Evolutionary conservation across 2,113 vertebrate genomes (phyloP), one percentile per base, ranked within the genome.

Genomic region (Gavia stellata): DNA sequence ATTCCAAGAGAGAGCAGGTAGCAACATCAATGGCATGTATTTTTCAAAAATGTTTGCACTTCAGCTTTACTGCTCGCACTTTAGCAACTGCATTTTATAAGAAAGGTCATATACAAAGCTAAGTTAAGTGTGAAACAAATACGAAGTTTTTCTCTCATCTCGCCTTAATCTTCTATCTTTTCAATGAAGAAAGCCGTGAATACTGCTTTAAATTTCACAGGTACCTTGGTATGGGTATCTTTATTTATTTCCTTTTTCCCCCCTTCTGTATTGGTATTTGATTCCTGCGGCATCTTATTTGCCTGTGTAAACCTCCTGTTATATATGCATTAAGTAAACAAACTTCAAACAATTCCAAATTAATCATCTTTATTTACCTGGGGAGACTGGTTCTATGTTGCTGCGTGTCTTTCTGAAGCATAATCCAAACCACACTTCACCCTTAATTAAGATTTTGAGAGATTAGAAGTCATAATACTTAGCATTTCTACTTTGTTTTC

Each of bases 301-400:
- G 78, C 58, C 67, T 88, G 58, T 2, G 0, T 81, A 87, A 86
- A 8, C 74, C 86, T 94, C 56, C 62, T 84, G 49, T 77, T 95
- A 53, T n/a, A 14, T 19, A 68, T 86, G 21, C 70, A 73, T 89
- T 80, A 63, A 58, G 62, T 87, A 93, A 95, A 81, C 81, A 82
- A 88, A 70, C 66, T 94, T 95, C 87, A 96, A 89, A 91, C 81
- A 91, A 86, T 88, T 90, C 67, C 40, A 89, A 91, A 95, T 96
- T 92, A 94, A 92, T 96, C 49, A n/a, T 16, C 81, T 92, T 80
- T 91, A 31, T 94, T 96, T 82, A 85, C 29, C 36, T 71, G 45
- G 42, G 89, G 61, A 97, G 91, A 90, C 81, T 83, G 73, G 78
- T 89, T 95, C 81, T 89, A 3, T 80, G 90, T 86, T 70, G 81